Conservation (phyloP, 2,888 invertebrate species). For the Liodrosophila aerea region DNA sequence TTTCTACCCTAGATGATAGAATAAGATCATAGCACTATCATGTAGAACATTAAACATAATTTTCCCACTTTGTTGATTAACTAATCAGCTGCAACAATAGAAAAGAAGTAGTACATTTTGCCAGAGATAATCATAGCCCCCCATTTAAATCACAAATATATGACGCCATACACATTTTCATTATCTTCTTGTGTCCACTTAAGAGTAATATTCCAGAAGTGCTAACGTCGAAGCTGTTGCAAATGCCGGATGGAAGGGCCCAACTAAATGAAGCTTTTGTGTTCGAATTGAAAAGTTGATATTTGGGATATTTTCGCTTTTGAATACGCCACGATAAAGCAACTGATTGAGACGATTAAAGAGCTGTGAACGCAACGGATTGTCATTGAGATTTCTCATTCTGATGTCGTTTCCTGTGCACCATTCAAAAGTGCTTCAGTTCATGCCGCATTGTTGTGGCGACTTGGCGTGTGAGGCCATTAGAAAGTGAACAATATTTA, state of each 20-base stretch:
- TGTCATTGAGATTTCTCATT: constrained; percentile 45
- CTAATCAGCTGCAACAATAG: constrained; percentile 30
- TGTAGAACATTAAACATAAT: constrained; percentile 5
- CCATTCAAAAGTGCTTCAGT: constrained; percentile 30
- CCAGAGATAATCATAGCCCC: constrained; percentile 17
- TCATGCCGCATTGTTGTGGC: constrained; percentile 38
- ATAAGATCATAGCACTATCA: constrained; percentile 17
- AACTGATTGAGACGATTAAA: constrained; percentile 57
- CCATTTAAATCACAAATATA: constrained; percentile 7
- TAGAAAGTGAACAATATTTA: constrained; percentile 11
- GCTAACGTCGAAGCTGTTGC: constrained; percentile 38
- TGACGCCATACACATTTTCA: constrained; percentile 6
- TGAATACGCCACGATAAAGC: constrained; percentile 66
- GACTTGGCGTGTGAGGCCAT: constrained; percentile 37
- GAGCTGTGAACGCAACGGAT: constrained; percentile 60
- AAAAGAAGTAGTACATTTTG: constrained; percentile 28
- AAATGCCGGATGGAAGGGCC: constrained; percentile 57
- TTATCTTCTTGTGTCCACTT: constrained; percentile 50
- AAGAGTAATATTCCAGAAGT: constrained; percentile 56
- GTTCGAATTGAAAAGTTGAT: constrained; percentile 65
- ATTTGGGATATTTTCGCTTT: constrained; percentile 17
- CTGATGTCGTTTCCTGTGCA: constrained; percentile 59
- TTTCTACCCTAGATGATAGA: constrained; percentile 7
- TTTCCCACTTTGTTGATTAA: constrained; percentile 24
- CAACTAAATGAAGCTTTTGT: constrained; percentile 62